phyloP scores from a whole-genome alignment of 2,113 vertebrate genomes.

The Cairina moschata region DNA sequence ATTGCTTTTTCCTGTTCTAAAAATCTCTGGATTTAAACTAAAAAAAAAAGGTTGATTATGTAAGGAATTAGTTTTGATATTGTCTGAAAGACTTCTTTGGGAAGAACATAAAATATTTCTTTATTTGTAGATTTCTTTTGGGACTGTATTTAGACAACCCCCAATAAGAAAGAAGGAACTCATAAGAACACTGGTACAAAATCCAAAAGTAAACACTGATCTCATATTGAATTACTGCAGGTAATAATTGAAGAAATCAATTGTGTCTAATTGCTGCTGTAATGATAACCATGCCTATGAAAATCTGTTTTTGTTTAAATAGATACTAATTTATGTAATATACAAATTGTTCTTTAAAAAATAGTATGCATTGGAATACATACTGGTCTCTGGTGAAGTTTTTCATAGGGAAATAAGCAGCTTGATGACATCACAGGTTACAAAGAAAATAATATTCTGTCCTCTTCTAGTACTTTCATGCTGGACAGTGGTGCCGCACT shows the following conservation, averaged over 20 bases:
- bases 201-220: conserved; percentile 81
- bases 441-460: background rate
- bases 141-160: conserved; percentile 88
- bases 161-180: conserved; percentile 87
- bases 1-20: background rate
- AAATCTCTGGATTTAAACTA: background rate
- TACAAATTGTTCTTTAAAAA: background rate
- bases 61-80: background rate
- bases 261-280: background rate
- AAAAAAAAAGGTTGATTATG: background rate
- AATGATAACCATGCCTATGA: background rate
- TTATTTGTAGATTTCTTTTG: conserved; percentile 89
- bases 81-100: background rate
- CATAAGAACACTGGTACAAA: conserved; percentile 86
- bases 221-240: conserved; percentile 92
- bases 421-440: background rate
- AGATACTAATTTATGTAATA: background rate
- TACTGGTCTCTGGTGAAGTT: background rate
- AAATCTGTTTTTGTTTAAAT: background rate
- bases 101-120: background rate
- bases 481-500: conserved; percentile 87
- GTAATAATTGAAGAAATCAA: conserved; percentile 67
- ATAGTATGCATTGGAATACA: background rate
- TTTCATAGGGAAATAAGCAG: background rate
- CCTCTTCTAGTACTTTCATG: conserved; percentile 82